Percentiles rank a stretch among this genome's conserved stretches.
Evolutionary conservation across 2,888 invertebrate genomes (phyloP).

Genomic region (Molorchus minor): DNA sequence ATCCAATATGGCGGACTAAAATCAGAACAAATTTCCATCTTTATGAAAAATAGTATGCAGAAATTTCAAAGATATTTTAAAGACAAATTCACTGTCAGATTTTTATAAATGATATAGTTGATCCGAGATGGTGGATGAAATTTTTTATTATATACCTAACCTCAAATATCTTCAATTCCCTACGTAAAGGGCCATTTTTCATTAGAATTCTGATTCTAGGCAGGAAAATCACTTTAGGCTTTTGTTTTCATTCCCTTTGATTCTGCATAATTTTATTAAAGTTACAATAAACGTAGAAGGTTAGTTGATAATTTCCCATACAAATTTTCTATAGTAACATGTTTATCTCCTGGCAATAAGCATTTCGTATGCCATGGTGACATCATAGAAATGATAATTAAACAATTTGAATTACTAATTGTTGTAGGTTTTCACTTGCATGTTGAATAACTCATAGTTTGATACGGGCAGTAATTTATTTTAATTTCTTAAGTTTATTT

Average conservation of each 20-base stretch:
- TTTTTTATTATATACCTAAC: no score
- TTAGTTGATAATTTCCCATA: background rate
- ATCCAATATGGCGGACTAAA: no score
- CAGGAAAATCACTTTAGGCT: no score
- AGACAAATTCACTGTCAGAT: no score
- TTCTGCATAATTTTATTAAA: background rate
- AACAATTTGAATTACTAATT: conserved; percentile 17
- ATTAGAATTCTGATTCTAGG: no score
- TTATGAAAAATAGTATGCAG: no score
- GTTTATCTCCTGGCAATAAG: conserved; percentile 14
- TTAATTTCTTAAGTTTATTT: background rate
- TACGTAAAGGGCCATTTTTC: no score
- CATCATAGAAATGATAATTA: conserved; percentile 22
- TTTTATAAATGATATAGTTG: no score
- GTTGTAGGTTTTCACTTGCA: conserved; percentile 3
- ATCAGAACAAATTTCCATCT: no score
- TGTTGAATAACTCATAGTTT: background rate
- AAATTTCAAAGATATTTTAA: no score
- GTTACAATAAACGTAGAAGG: background rate
- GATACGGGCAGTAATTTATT: background rate
- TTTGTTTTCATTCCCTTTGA: background rate
- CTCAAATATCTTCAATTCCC: no score
- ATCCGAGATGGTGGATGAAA: no score
- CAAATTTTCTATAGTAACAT: conserved; percentile 1
- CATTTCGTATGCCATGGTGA: conserved; percentile 12